Evolutionary conservation across 2,113 vertebrate genomes (phyloP), one percentile per base, ranked within the genome.

Genomic region (Pitta sordida): DNA sequence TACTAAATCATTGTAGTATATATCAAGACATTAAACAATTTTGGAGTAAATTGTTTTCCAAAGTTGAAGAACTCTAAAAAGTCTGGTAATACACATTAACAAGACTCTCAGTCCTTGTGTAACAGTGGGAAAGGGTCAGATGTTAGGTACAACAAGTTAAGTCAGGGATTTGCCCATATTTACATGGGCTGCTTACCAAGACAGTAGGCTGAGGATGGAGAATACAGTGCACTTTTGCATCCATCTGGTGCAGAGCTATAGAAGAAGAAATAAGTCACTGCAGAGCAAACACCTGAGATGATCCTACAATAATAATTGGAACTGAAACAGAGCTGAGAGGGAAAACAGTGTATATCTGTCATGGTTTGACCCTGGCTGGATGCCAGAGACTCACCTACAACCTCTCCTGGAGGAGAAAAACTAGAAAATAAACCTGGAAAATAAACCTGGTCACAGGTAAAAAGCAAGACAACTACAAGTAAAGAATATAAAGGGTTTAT

Each of bases 41-140:
- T 74, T 56, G 2, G 46, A 87, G 12, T 36, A 89, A 94, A 43
- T 34, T 43, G 2, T 51, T 75, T 59, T 75, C 18, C 29, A 71
- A 48, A 63, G 14, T 12, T 51, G 39, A 91, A 83, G 34, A 74
- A 17, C 23, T 64, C 46, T 30, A 30, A 39, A 27, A 64, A 80
- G 7, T 58, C n/a, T 83, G 48, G 19, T 69, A 84, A 67, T 1
- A 4, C 1, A 0, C 0, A 0, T 62, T 62, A 44, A 83, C 4
- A 44, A 55, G 32, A 10, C 5, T 90, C 15, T 43, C 17, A 27
- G 15, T 58, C 10, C 32, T 58, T 46, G 10, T 49, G 10, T 0
- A 3, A 41, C 20, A 52, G 24, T 23, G 24, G 9, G 13, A 49
- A 11, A 43, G 37, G 15, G 4, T 58, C 44, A 41, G 29, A 46